Evolutionary conservation across 2,113 vertebrate species (phyloP).

Genomic region (Forbesichthys agassizii): DNA sequence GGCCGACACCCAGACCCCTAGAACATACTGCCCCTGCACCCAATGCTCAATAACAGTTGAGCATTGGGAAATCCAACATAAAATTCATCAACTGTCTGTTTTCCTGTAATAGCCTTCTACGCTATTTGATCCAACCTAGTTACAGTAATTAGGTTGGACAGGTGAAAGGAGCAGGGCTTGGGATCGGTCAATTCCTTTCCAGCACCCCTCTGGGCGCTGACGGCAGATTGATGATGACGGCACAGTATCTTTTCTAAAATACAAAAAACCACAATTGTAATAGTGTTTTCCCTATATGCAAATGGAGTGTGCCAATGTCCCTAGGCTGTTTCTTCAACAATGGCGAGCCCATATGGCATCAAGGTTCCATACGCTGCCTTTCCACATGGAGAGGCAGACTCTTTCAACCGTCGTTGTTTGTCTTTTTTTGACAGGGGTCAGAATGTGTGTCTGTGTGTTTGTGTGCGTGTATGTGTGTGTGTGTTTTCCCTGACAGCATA

Average conservation of each 20-base stretch:
- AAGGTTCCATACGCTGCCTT: conserved; percentile 42
- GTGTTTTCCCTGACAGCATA: conserved; percentile 51
- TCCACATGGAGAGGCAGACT: conserved; percentile 59
- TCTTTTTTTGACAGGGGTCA: conserved; percentile 68
- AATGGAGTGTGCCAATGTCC: conserved; percentile 52
- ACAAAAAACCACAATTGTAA: conserved; percentile 15
- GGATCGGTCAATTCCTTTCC: conserved; percentile 23
- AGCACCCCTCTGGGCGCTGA: conserved; percentile 46
- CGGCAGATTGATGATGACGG: conserved; percentile 50
- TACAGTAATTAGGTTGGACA: too few relatives aligned
- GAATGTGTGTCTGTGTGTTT: not conserved
- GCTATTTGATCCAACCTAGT: too few relatives aligned
- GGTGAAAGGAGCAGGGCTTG: too few relatives aligned
- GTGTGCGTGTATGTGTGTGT: conserved; percentile 38
- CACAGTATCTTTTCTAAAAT: conserved; percentile 43
- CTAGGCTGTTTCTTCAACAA: conserved; percentile 71
- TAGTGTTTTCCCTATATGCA: conserved; percentile 50
- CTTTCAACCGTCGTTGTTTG: conserved; percentile 60
- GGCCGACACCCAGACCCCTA: too few relatives aligned
- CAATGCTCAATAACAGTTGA: too few relatives aligned
- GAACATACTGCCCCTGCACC: too few relatives aligned
- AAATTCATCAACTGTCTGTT: too few relatives aligned
- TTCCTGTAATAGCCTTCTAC: too few relatives aligned
- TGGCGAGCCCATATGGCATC: conserved; percentile 65
- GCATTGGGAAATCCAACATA: too few relatives aligned